Evolutionary conservation across 2,797 vertebrate genomes (phyloP).

Genomic region (Artibeus lituratus): DNA sequence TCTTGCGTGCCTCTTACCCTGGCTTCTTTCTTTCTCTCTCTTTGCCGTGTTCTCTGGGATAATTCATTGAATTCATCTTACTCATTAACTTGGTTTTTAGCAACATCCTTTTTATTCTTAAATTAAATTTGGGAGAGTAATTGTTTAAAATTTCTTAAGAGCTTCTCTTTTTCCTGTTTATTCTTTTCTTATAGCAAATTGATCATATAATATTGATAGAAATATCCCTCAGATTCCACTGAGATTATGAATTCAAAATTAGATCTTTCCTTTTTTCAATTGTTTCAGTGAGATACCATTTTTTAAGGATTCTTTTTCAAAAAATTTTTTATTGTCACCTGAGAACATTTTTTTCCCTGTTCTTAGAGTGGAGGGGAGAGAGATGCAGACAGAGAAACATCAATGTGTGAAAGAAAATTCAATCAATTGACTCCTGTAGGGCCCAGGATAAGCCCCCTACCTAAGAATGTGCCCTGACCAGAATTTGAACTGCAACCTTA

Average conservation of each 20-base stretch:
- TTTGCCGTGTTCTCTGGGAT: neutral
- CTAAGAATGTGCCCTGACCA: no score
- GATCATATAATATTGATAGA: neutral
- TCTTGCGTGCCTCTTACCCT: neutral
- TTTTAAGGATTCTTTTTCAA: no score
- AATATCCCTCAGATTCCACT: neutral
- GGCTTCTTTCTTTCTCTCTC: neutral
- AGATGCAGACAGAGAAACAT: no score
- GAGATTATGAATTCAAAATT: neutral
- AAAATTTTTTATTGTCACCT: no score
- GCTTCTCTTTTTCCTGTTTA: neutral
- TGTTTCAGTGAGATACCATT: neutral
- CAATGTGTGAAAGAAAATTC: no score
- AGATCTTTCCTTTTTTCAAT: neutral
- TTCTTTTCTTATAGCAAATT: neutral
- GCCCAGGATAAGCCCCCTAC: no score
- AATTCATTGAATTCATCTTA: slow-evolving; percentile 2
- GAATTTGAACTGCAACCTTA: no score
- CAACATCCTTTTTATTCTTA: neutral
- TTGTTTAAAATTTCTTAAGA: neutral
- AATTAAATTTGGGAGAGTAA: neutral
- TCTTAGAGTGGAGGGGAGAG: no score
- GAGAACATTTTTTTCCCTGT: no score
- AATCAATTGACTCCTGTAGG: no score
- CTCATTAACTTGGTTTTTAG: slow-evolving; percentile 25